Evolutionary conservation across 1,140 invertebrate genomes (phyloP).

Genomic region (Zaprionus nigranus): DNA sequence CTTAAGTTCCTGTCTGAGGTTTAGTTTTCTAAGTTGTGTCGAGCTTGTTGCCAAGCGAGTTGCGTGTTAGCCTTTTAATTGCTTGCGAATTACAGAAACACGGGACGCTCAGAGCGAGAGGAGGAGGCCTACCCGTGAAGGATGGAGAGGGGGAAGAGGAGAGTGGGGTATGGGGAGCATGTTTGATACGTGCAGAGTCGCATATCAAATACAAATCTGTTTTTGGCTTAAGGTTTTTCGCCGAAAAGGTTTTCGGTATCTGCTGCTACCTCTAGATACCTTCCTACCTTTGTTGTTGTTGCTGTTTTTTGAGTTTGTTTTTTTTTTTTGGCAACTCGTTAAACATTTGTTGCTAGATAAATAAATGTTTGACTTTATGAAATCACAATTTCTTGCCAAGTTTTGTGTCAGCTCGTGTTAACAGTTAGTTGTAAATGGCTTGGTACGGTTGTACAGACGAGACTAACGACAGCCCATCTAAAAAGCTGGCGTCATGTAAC

Average conservation of each 20-base stretch:
- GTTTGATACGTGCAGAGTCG: conserved; percentile 63
- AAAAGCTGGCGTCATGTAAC: conserved; percentile 1
- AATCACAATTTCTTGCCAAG: conserved; percentile 10
- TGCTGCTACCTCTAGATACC: neutral
- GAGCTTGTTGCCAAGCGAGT: conserved; percentile 64
- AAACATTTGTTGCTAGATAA: conserved; percentile 32
- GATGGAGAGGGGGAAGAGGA: neutral
- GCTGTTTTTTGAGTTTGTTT: neutral
- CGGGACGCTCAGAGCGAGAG: conserved; percentile 47
- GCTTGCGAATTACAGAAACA: conserved; percentile 77
- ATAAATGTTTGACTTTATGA: conserved; percentile 33
- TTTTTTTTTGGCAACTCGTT: conserved; percentile 32
- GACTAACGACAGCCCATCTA: neutral
- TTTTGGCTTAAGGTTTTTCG: conserved; percentile 49
- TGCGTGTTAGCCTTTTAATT: conserved; percentile 65
- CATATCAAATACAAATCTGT: conserved; percentile 57
- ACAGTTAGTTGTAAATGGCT: conserved; percentile 2
- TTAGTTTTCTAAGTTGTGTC: conserved; percentile 64
- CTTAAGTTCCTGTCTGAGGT: conserved; percentile 61
- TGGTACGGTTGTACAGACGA: neutral
- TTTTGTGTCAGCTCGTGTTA: neutral
- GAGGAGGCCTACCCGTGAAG: neutral
- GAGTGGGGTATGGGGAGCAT: conserved; percentile 3
- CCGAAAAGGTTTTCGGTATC: conserved; percentile 41
- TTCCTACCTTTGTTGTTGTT: conserved; percentile 4